phyloP scores from a whole-genome alignment of 2,888 invertebrate species.

The Parnassius apollo region DNA sequence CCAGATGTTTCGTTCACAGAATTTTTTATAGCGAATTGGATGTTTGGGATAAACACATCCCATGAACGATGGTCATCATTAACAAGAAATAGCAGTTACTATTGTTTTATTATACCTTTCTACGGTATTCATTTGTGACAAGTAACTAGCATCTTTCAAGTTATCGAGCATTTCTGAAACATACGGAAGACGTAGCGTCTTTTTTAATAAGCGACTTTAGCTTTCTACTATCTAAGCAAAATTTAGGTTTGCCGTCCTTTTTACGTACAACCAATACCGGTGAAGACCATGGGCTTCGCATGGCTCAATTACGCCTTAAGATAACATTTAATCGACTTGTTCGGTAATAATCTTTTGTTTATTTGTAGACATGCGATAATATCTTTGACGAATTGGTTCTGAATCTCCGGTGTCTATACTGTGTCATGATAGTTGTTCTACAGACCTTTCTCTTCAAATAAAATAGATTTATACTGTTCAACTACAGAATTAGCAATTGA shows the following conservation, averaged over 20 bases:
- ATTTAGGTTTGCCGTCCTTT: conserved; percentile 29
- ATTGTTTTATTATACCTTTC: too few species aligned
- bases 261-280: conserved; percentile 29
- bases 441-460: conserved; percentile 29
- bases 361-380: conserved; percentile 31
- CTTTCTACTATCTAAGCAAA: conserved; percentile 34
- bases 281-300: conserved; percentile 33
- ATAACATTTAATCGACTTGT: conserved; percentile 27
- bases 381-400: conserved; percentile 33
- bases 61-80: too few species aligned
- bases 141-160: neutral
- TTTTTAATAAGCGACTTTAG: conserved; percentile 26
- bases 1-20: too few species aligned
- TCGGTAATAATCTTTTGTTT: conserved; percentile 27
- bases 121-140: too few species aligned
- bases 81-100: too few species aligned
- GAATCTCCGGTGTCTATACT: conserved; percentile 35
- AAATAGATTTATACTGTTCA: conserved; percentile 22
- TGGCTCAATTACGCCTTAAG: conserved; percentile 22
- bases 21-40: too few species aligned
- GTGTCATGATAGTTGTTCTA: conserved; percentile 23
- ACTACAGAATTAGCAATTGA: too few species aligned
- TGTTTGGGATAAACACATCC: too few species aligned
- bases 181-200: conserved; percentile 31
- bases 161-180: conserved; percentile 22